Base-by-base conservation (phyloP, 2,888 invertebrate species). In the Lottia gigantea region DNA sequence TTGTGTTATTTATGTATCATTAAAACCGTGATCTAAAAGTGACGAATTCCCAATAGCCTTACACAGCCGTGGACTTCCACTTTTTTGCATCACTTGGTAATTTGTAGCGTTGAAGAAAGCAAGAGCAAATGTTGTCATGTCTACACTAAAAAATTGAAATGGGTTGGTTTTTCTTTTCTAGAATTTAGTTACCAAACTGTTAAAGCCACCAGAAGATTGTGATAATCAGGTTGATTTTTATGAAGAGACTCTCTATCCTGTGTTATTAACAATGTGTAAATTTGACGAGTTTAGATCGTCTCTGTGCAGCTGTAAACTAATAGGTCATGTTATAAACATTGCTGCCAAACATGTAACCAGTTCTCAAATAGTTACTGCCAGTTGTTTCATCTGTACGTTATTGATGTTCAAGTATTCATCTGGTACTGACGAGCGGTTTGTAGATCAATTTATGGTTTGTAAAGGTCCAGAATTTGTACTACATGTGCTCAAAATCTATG, bases 401-500 rank as follows among this genome's bases (percentile, higher is more conserved):
- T 72, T 78, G 31, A 80, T 82, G 77, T 77, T 74, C 69, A 72
- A 76, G 31, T 74, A 74, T 46, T 71, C 73, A 26, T 71, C 74
- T 15, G 26, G 68, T 16, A 67, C 78, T 1, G 82, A 83, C 63
- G 76, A 76, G 23, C 73, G 77, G 45, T 81, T 82, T 65, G 77
- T 78, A 25, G 70, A 74, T 63, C 82, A 83, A 66, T 84, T 79
- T 67, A 67, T 81, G 2, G 45, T 72, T n/a, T 74, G 76, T 62
- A 74, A 74, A 61, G 82, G 82, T 8, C 81, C 80, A 19, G 82
- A 82, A 11, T 74, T 80, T 23, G 71, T 77, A n/a, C 69, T 82
- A 14, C 74, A 77, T 40, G 76, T 76, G 7, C 67, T 80, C 47
- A 78, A 78, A 49, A 71, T 70, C 47, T 78, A 71, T 66, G 67